phyloP scores from a whole-genome alignment of 2,797 vertebrate genomes.

The Enteromius viviparus region DNA sequence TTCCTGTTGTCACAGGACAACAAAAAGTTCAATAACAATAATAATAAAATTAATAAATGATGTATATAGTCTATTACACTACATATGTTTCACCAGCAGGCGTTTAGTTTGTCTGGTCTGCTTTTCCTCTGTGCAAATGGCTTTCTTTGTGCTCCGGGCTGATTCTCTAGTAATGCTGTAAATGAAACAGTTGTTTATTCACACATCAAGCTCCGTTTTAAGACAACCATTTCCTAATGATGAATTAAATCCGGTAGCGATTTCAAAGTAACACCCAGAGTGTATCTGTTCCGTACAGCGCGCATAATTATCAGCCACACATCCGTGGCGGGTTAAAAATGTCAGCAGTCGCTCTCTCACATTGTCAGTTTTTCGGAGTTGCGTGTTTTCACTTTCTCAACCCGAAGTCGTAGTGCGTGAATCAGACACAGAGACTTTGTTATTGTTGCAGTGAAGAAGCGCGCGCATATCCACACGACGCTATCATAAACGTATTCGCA shows the following conservation, averaged over 20 bases:
- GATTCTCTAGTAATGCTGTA: slow-evolving; percentile 26
- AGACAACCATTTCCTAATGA: slow-evolving; percentile 44
- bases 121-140: slow-evolving; percentile 1
- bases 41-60: neutral
- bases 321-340: slow-evolving; percentile 71
- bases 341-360: slow-evolving; percentile 79
- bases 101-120: slow-evolving; percentile 11
- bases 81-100: neutral
- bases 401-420: slow-evolving; percentile 76
- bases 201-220: slow-evolving; percentile 44
- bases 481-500: neutral
- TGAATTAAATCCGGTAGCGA: slow-evolving; percentile 42
- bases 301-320: slow-evolving; percentile 73
- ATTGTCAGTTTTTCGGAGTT: slow-evolving; percentile 77
- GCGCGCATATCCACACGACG: slow-evolving; percentile 47
- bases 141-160: neutral
- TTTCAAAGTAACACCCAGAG: slow-evolving; percentile 55
- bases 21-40: neutral
- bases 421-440: slow-evolving; percentile 70
- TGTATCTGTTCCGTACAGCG: slow-evolving; percentile 39
- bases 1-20: neutral
- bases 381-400: slow-evolving; percentile 80
- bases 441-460: slow-evolving; percentile 65
- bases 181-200: slow-evolving; percentile 53
- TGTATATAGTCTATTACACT: no score